Evolutionary conservation across 2,113 vertebrate species (phyloP).

Genomic region (Azemiops feae): DNA sequence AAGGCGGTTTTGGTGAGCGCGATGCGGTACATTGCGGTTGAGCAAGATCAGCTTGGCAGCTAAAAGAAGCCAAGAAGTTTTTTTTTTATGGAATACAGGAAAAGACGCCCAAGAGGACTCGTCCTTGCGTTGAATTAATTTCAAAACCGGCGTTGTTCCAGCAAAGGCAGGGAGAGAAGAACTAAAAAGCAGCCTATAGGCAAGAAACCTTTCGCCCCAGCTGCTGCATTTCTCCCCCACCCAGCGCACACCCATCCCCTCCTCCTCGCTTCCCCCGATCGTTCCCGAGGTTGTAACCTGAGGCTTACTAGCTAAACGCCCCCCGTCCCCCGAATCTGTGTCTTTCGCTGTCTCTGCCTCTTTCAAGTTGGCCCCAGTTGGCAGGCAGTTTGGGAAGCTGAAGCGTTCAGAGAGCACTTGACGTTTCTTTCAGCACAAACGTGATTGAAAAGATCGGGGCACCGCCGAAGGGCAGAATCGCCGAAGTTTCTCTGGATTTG

Average conservation of each 20-base stretch:
- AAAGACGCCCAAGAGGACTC: not conserved
- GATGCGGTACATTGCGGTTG: slow-evolving; percentile 22
- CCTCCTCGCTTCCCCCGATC: slow-evolving; percentile 20
- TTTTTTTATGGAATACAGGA: not conserved
- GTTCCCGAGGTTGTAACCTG: slow-evolving; percentile 47
- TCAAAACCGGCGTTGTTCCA: slow-evolving; percentile 10
- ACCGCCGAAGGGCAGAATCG: not conserved
- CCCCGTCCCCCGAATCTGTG: not conserved
- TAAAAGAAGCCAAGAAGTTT: not conserved
- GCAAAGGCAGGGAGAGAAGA: not conserved
- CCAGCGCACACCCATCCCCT: not conserved
- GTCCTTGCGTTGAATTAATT: slow-evolving; percentile 52
- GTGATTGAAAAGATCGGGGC: not conserved
- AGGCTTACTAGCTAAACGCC: slow-evolving; percentile 35
- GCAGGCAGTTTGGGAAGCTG: slow-evolving; percentile 47
- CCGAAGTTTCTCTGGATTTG: not conserved
- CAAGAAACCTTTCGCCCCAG: slow-evolving; percentile 37
- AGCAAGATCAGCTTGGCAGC: slow-evolving; percentile 2
- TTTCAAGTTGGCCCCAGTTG: slow-evolving; percentile 52
- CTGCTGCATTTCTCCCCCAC: slow-evolving; percentile 35
- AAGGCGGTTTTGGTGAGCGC: slow-evolving; percentile 23
- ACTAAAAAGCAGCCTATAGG: not conserved
- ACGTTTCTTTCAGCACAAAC: slow-evolving; percentile 28
- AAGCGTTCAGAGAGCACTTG: slow-evolving; percentile 29
- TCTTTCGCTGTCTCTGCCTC: not conserved